phyloP scores from a whole-genome alignment of 2,888 invertebrate species.

The Meganola albula region DNA sequence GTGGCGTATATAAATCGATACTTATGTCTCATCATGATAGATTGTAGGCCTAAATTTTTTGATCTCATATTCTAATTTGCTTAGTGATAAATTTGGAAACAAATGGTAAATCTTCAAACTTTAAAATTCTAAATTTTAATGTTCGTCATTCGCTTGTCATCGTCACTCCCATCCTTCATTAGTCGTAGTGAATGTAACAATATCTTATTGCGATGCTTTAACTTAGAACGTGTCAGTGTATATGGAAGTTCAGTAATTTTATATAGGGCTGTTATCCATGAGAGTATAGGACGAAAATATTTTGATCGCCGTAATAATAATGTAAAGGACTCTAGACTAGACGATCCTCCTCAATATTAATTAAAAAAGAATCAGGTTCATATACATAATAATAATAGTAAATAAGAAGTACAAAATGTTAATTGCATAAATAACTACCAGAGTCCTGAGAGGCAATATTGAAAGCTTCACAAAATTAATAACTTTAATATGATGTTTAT shows the following conservation, averaged over 20 bases:
- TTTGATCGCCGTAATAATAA: conserved; percentile 55
- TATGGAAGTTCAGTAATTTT: conserved; percentile 66
- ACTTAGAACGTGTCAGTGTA: conserved; percentile 71
- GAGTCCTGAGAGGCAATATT: conserved; percentile 66
- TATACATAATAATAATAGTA: conserved; percentile 54
- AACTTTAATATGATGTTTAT: conserved; percentile 73
- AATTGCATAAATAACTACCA: conserved; percentile 44
- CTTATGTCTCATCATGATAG: conserved; percentile 71
- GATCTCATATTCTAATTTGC: conserved; percentile 78
- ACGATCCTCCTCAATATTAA: conserved; percentile 50
- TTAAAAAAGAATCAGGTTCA: conserved; percentile 45
- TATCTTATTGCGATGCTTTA: conserved; percentile 78
- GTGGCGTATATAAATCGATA: conserved; percentile 71
- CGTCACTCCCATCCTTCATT: conserved; percentile 48
- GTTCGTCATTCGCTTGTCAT: conserved; percentile 63
- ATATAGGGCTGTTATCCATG: conserved; percentile 61
- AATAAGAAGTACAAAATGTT: conserved; percentile 61
- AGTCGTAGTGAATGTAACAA: conserved; percentile 70
- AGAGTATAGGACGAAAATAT: conserved; percentile 56
- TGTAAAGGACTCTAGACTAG: conserved; percentile 50
- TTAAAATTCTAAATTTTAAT: conserved; percentile 71
- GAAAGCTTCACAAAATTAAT: conserved; percentile 66
- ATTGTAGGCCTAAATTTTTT: conserved; percentile 76
- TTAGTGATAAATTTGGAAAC: conserved; percentile 72
- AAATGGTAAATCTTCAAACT: conserved; percentile 64